Evolutionary conservation across 2,888 invertebrate species (phyloP).

Genomic region (Cloeon dipterum): DNA sequence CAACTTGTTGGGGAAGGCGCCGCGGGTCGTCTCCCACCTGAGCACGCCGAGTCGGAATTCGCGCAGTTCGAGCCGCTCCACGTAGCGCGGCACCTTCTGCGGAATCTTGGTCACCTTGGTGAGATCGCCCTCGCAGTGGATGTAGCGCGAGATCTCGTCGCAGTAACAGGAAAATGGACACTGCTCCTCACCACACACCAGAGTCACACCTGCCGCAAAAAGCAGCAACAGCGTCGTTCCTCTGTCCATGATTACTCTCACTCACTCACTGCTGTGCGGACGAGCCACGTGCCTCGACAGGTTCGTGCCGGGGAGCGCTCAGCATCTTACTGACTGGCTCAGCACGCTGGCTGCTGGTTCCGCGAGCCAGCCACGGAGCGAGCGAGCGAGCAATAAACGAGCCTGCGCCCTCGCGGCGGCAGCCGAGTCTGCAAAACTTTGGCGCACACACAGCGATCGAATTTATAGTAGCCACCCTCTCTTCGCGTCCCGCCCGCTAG

Average conservation of each 20-base stretch:
- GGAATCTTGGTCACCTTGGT: not conserved
- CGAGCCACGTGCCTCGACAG: no score
- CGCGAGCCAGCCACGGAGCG: no score
- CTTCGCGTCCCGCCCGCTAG: not conserved
- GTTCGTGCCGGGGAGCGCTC: no score
- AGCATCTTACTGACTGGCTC: no score
- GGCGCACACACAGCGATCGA: conserved; percentile 1
- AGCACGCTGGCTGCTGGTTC: no score
- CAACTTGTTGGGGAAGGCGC: not conserved
- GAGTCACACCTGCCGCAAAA: no score
- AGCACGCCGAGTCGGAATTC: not conserved
- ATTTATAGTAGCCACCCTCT: not conserved
- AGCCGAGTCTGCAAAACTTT: no score
- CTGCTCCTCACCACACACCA: not conserved
- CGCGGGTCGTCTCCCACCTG: not conserved
- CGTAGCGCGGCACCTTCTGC: not conserved
- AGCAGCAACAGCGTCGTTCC: no score
- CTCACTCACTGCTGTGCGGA: no score
- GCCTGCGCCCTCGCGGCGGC: no score
- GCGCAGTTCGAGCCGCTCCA: not conserved
- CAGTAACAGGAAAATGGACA: not conserved
- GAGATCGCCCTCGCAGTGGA: not conserved
- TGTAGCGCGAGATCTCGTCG: not conserved
- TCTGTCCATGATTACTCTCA: no score
- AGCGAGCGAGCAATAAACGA: no score